Percentiles rank a stretch among this genome's conserved stretches.
phyloP scores from a whole-genome alignment of 1,140 invertebrate genomes.

The Thereuonema tuberculata region DNA sequence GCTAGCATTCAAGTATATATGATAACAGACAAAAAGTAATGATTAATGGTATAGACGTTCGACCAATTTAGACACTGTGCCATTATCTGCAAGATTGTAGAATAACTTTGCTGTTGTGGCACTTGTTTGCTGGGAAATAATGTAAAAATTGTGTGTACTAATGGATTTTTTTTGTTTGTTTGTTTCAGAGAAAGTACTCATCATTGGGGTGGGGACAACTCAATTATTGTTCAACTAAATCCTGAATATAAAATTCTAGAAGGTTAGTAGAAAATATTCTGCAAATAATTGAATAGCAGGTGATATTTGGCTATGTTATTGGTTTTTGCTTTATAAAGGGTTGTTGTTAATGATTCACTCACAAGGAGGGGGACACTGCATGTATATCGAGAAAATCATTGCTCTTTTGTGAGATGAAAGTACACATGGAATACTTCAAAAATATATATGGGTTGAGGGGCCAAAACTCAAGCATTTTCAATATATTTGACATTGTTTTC shows the following conservation, averaged over 20 bases:
- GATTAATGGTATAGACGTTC: no score
- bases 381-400: no score
- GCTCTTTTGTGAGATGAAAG: background rate
- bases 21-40: no score
- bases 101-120: background rate
- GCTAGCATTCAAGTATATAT: no score
- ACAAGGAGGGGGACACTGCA: no score
- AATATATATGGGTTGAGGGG: background rate
- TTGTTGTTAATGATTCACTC: background rate
- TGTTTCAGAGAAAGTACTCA: constrained; percentile 22
- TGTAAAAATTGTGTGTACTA: no score
- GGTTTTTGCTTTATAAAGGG: background rate
- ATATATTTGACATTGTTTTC: no score
- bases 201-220: constrained; percentile 57
- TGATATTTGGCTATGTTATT: background rate
- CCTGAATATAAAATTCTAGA: constrained; percentile 51
- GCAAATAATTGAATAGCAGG: background rate
- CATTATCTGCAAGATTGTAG: constrained; percentile 27
- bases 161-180: constrained; percentile 1
- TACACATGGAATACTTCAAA: background rate
- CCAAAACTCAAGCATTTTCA: no score
- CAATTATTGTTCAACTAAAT: constrained; percentile 57
- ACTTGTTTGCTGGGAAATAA: background rate
- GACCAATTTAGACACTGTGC: no score
- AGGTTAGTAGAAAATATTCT: constrained; percentile 30